Conservation (phyloP, 2,797 vertebrate genomes). For the Scomberomorus guttatus region DNA sequence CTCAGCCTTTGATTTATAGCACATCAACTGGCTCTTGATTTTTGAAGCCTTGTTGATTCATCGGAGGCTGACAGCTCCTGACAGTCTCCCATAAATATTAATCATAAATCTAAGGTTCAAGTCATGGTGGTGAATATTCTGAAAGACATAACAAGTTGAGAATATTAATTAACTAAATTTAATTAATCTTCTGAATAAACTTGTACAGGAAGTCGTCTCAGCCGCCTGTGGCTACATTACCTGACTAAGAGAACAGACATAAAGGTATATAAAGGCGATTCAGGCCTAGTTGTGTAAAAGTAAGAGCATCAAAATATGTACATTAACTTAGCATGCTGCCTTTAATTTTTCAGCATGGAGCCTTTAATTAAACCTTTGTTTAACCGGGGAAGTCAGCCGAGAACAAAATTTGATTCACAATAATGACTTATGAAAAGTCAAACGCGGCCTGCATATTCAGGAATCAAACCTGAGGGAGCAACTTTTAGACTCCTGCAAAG, state of each 20-base stretch:
- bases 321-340: slow-evolving; percentile 24
- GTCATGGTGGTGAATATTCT: slow-evolving; percentile 64
- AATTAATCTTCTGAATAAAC: slow-evolving; percentile 66
- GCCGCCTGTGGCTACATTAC: neutral
- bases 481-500: slow-evolving; percentile 40
- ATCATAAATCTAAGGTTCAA: slow-evolving; percentile 72
- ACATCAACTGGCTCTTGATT: slow-evolving; percentile 68
- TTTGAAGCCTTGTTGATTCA: slow-evolving; percentile 76
- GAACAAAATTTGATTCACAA: slow-evolving; percentile 45
- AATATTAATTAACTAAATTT: slow-evolving; percentile 71
- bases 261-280: neutral
- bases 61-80: slow-evolving; percentile 65
- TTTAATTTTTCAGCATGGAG: slow-evolving; percentile 23
- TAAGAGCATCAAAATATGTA: slow-evolving; percentile 9
- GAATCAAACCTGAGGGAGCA: slow-evolving; percentile 59
- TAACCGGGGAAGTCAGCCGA: slow-evolving; percentile 45
- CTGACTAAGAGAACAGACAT: neutral
- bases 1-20: slow-evolving; percentile 71
- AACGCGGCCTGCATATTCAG: neutral
- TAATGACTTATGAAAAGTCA: slow-evolving; percentile 27
- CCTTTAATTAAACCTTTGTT: slow-evolving; percentile 61
- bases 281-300: neutral
- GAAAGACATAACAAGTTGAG: slow-evolving; percentile 56
- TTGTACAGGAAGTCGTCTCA: slow-evolving; percentile 17
- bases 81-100: slow-evolving; percentile 78